These are phyloP conservation scores for Drosophila kikkawai DNA, from an alignment of 1,140 invertebrate species.

Conservation along the genomic window DNA sequence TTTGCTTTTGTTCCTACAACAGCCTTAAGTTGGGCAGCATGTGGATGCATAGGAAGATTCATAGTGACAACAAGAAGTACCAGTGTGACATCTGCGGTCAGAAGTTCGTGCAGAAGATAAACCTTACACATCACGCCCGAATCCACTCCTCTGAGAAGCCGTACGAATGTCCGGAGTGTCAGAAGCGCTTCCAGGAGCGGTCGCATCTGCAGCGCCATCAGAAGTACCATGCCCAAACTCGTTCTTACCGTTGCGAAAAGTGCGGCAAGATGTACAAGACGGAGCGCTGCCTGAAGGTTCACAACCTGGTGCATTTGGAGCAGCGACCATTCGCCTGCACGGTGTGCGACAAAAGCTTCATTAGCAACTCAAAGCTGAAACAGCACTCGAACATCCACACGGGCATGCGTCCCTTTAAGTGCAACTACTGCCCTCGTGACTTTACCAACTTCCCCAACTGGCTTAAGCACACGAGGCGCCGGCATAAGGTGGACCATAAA, in stretches of 20 bases:
- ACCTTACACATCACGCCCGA: constrained; percentile 86
- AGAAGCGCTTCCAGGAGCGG: constrained; percentile 86
- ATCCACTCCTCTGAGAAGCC: constrained; percentile 88
- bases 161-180: constrained; percentile 88
- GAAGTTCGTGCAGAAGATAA: constrained; percentile 86
- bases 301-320: constrained; percentile 85
- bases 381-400: constrained; percentile 87
- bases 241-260: constrained; percentile 85
- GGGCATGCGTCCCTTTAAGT: constrained; percentile 86
- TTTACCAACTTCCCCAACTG: constrained; percentile 87
- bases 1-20: background rate
- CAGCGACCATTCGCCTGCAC: constrained; percentile 85
- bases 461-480: constrained; percentile 86
- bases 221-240: constrained; percentile 85
- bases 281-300: constrained; percentile 86
- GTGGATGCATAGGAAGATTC: constrained; percentile 86
- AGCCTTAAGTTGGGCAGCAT: constrained; percentile 86
- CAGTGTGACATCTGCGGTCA: constrained; percentile 86
- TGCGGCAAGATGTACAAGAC: constrained; percentile 86
- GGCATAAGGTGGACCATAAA: constrained; percentile 86
- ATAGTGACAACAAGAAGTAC: constrained; percentile 85
- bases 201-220: constrained; percentile 86
- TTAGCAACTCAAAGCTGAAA: constrained; percentile 86
- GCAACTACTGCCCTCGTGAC: constrained; percentile 86
- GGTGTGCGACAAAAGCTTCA: constrained; percentile 86